Evolutionary conservation across 2,797 vertebrate genomes (phyloP), one percentile per base, ranked within the genome.

Genomic region (Smutsia temminckii): DNA sequence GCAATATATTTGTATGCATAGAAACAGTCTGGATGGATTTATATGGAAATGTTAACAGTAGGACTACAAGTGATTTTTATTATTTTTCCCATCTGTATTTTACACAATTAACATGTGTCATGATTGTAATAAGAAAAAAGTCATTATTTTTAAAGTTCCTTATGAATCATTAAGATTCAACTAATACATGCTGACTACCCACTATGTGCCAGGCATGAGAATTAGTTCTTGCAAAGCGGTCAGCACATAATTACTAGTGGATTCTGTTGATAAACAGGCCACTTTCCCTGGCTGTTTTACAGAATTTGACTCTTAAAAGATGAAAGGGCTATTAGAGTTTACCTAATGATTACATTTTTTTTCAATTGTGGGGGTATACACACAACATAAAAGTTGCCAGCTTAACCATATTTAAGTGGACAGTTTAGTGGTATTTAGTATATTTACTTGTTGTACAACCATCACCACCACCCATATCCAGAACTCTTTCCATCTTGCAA

Each of bases 41-140:
- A 93, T 78, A 79, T 4, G 74, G 51, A 95, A 92, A 96, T 74
- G 51, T 91, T 95, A 96, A 95, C 85, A 91, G 95, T 94, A 88
- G 91, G 91, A 89, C 92, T 96, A 94, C 96, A 91, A 69, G 93
- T 89, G 94, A 97, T 91, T 95, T 96, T 93, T 95, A 95, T 94
- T 95, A 95, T 94, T 96, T 96, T 93, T 77, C 79, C 93, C 94
- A 87, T 94, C 75, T 93, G 91, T 86, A 95, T 94, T 93, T 97
- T 51, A 59, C 68, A 95, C 53, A 97, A 95, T 91, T 91, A 95
- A 91, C 79, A 93, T 84, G 78, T 55, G 83, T 86, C 78, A 74
- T 59, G 80, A 74, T 74, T 80, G 53, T 83, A 95, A 94, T 85
- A 95, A 66, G 59, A 69, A 64, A 46, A 95, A 95, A 94, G 85